Conservation (phyloP, 2,113 vertebrate species). For the Anser cygnoides region DNA sequence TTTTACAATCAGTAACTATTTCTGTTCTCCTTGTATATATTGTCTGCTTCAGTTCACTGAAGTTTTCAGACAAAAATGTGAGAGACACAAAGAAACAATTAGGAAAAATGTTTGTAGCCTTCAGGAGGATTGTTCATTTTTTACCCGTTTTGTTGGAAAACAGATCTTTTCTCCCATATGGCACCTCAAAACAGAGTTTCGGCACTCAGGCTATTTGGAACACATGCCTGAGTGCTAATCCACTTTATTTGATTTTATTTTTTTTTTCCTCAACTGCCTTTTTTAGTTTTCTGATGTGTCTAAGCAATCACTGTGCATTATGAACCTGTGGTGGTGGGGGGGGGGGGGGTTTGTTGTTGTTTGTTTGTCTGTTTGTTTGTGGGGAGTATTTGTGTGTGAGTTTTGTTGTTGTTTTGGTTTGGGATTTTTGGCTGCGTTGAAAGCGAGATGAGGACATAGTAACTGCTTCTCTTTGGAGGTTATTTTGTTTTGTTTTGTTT, state of each 20-base stretch:
- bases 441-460: neutral
- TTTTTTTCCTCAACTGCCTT: neutral
- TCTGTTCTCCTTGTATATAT: neutral
- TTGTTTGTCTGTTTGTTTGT: too few relatives aligned
- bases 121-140: neutral
- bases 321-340: neutral
- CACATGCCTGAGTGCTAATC: neutral
- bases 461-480: neutral
- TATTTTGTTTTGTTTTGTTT: too few relatives aligned
- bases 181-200: conserved; percentile 15
- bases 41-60: neutral
- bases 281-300: neutral
- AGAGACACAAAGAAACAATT: conserved; percentile 7
- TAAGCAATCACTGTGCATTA: neutral
- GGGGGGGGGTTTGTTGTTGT: neutral
- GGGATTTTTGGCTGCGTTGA: neutral
- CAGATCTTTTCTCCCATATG: conserved; percentile 31
- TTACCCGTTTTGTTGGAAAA: neutral
- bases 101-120: neutral
- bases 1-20: neutral
- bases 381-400: neutral
- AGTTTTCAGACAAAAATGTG: neutral
- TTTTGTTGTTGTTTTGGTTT: neutral
- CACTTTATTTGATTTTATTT: neutral
- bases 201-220: neutral